These are phyloP conservation scores for Pyxicephalus adspersus DNA, from an alignment of 2,113 vertebrate genomes.

Conservation along the genomic window DNA sequence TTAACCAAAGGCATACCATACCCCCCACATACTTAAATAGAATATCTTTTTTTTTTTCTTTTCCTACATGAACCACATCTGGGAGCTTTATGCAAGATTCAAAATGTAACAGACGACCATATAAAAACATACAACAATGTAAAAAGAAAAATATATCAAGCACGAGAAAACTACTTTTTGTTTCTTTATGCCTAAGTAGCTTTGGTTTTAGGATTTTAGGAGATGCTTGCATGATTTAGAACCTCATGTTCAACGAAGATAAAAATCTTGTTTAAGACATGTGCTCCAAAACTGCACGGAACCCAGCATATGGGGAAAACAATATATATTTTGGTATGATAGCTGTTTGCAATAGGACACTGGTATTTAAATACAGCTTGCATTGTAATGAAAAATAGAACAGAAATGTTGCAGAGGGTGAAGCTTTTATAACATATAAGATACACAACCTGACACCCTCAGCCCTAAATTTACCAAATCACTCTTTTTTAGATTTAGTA, in stretches of 20 bases:
- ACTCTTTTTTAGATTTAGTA: too few relatives aligned
- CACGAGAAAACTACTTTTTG: slow-evolving; percentile 5
- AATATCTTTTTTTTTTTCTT: not conserved
- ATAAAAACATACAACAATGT: not conserved
- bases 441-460: too few relatives aligned
- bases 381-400: too few relatives aligned
- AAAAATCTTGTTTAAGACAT: slow-evolving; percentile 34
- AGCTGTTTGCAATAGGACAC: not conserved
- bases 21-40: too few relatives aligned
- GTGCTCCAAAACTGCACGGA: not conserved
- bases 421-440: too few relatives aligned
- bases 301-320: not conserved
- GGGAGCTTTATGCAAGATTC: not conserved
- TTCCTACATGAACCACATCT: not conserved
- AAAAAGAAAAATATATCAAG: not conserved
- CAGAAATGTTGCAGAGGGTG: too few relatives aligned
- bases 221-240: slow-evolving; percentile 9
- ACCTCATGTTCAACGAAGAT: slow-evolving; percentile 12
- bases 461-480: too few relatives aligned
- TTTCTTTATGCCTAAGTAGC: not conserved
- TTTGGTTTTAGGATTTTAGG: not conserved
- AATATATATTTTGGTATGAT: not conserved
- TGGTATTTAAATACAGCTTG: not conserved
- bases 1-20: too few relatives aligned
- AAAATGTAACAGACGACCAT: not conserved